A percentile compares a stretch with the other conserved stretches of the same genome.
Evolutionary conservation across 2,888 invertebrate genomes (phyloP).

Genomic region (Mellilla xanthometata): DNA sequence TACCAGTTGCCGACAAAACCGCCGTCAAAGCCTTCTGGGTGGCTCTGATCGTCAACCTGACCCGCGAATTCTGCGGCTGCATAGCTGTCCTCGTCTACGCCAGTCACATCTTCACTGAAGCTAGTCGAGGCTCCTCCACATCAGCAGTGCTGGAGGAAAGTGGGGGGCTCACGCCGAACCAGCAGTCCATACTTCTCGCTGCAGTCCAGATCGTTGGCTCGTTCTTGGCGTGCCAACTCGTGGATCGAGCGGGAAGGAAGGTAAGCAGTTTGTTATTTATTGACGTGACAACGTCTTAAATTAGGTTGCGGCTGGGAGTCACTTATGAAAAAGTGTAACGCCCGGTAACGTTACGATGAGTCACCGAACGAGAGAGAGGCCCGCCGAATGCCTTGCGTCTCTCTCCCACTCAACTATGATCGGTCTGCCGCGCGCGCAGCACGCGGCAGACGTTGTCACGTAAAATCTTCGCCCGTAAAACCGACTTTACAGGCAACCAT

Average conservation of each 20-base stretch:
- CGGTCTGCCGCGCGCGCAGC: too few relatives aligned
- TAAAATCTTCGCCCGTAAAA: too few relatives aligned
- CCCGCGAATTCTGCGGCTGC: slow-evolving; percentile 73
- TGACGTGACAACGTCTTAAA: too few relatives aligned
- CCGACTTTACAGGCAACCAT: too few relatives aligned
- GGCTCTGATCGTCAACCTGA: slow-evolving; percentile 67
- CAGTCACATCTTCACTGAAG: slow-evolving; percentile 69
- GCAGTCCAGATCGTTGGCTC: slow-evolving; percentile 70
- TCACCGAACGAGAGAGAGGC: too few relatives aligned
- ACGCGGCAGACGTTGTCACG: too few relatives aligned
- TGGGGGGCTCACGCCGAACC: slow-evolving; percentile 65
- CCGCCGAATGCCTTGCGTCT: too few relatives aligned
- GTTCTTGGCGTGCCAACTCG: slow-evolving; percentile 71
- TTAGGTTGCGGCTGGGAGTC: too few relatives aligned
- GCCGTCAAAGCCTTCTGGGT: slow-evolving; percentile 74
- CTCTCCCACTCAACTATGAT: too few relatives aligned
- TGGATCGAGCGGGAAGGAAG: slow-evolving; percentile 69
- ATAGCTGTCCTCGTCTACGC: slow-evolving; percentile 74
- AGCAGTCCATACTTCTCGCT: slow-evolving; percentile 70
- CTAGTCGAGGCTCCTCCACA: slow-evolving; percentile 45
- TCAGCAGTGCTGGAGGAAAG: slow-evolving; percentile 13
- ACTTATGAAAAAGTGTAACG: too few relatives aligned
- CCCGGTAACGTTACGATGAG: too few relatives aligned
- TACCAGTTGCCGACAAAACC: slow-evolving; percentile 61
- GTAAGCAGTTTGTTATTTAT: slow-evolving; percentile 38